A percentile compares a stretch with the other conserved stretches of the same genome.
Evolutionary conservation across 2,113 vertebrate genomes (phyloP).

Genomic region (Eolophus roseicapilla): DNA sequence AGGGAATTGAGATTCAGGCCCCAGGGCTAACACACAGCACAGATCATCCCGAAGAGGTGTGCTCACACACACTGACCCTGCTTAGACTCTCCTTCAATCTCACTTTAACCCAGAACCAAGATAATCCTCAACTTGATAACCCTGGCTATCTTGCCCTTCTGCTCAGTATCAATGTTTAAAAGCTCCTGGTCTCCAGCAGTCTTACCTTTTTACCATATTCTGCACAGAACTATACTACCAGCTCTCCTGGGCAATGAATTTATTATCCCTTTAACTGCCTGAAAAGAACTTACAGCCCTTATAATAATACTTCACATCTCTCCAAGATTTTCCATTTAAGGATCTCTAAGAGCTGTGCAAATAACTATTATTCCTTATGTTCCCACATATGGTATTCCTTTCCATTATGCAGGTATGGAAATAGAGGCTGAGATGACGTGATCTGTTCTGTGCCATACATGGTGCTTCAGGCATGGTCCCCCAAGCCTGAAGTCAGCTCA

Average conservation of each 20-base stretch:
- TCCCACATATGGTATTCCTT: not conserved
- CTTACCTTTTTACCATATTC: not conserved
- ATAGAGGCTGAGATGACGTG: not conserved
- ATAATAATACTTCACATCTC: constrained; percentile 15
- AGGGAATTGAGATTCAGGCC: not conserved
- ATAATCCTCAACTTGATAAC: not conserved
- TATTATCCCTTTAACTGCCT: constrained; percentile 50
- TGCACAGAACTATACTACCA: not conserved
- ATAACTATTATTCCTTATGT: not conserved
- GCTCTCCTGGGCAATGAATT: constrained; percentile 42
- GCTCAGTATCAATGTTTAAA: not conserved
- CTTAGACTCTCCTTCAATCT: not conserved
- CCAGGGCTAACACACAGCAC: not conserved
- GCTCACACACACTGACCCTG: not conserved
- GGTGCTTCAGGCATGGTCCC: not conserved
- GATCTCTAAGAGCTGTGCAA: constrained; percentile 32
- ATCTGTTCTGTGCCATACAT: not conserved
- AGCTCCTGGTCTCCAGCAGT: not conserved
- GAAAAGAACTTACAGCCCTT: constrained; percentile 37
- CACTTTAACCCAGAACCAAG: not conserved
- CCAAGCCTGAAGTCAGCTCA: not conserved
- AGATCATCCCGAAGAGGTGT: not conserved
- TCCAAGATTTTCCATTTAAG: not conserved
- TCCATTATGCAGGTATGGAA: not conserved
- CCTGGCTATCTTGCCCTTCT: not conserved